Evolutionary conservation across 2,797 vertebrate genomes (phyloP).

Genomic region (Scleropages formosus): DNA sequence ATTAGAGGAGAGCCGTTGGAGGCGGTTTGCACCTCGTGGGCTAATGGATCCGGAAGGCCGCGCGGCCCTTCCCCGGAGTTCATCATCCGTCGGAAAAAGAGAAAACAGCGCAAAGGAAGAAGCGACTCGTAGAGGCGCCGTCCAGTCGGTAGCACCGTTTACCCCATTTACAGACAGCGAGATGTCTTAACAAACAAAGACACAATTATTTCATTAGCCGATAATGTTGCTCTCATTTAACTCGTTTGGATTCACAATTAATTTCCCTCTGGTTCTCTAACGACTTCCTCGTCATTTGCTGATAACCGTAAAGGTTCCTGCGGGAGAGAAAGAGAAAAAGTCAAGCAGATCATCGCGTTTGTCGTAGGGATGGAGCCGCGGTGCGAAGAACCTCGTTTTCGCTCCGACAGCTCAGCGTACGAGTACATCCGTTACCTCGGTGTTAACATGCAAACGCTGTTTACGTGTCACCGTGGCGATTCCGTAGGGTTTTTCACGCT

Average conservation of each 20-base stretch:
- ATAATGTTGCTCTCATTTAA: neutral
- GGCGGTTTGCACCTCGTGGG: neutral
- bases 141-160: neutral
- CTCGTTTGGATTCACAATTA: neutral
- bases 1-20: constrained; percentile 2
- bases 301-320: neutral
- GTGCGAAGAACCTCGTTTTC: too few relatives aligned
- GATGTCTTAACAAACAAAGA: neutral
- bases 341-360: too few relatives aligned
- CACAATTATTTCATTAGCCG: neutral
- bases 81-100: constrained; percentile 10
- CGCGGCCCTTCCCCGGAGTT: neutral
- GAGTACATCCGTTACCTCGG: neutral
- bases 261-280: constrained; percentile 1
- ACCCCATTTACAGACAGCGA: constrained; percentile 6
- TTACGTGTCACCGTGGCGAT: neutral
- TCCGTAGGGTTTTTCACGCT: neutral
- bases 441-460: neutral
- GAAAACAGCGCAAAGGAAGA: neutral
- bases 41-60: constrained; percentile 13
- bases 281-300: neutral
- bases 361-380: too few relatives aligned
- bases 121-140: neutral
- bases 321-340: neutral
- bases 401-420: neutral